These are phyloP conservation scores for Heliornis fulica DNA, from an alignment of 2,113 vertebrate genomes.

Conservation along the genomic window DNA sequence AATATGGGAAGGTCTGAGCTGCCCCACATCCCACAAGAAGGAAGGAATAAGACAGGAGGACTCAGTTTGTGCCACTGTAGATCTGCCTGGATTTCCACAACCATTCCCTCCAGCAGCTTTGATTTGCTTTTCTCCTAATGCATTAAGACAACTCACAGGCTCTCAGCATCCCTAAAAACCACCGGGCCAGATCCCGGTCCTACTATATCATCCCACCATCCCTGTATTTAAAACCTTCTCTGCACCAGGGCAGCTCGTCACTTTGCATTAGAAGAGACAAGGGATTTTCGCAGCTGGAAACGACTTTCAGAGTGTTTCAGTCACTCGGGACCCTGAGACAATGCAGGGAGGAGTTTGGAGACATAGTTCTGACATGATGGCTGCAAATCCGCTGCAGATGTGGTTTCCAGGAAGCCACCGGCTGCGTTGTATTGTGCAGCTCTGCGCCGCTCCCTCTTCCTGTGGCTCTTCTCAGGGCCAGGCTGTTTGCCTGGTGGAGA, in stretches of 20 bases:
- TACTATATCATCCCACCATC: background rate
- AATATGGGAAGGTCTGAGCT: background rate
- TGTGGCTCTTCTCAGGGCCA: background rate
- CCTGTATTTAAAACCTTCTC: background rate
- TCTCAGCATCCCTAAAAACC: background rate
- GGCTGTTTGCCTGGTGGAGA: rapidly evolving
- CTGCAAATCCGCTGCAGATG: constrained; percentile 52
- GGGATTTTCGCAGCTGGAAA: constrained; percentile 29
- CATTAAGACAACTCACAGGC: background rate
- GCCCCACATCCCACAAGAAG: background rate
- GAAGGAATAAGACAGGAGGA: rapidly evolving
- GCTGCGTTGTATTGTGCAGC: background rate
- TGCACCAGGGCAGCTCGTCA: background rate
- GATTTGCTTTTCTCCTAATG: background rate
- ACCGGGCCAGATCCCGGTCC: background rate
- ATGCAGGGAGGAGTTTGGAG: constrained; percentile 54
- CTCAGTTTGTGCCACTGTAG: rapidly evolving
- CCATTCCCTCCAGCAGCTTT: background rate
- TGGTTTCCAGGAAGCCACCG: constrained; percentile 41
- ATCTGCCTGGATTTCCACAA: no score
- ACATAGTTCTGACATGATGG: constrained; percentile 4
- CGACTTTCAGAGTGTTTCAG: background rate
- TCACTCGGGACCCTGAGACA: constrained; percentile 36
- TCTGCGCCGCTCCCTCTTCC: background rate
- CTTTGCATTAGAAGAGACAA: background rate